Evolutionary conservation across 2,888 invertebrate genomes (phyloP).

Genomic region (Napeogenes sylphis): DNA sequence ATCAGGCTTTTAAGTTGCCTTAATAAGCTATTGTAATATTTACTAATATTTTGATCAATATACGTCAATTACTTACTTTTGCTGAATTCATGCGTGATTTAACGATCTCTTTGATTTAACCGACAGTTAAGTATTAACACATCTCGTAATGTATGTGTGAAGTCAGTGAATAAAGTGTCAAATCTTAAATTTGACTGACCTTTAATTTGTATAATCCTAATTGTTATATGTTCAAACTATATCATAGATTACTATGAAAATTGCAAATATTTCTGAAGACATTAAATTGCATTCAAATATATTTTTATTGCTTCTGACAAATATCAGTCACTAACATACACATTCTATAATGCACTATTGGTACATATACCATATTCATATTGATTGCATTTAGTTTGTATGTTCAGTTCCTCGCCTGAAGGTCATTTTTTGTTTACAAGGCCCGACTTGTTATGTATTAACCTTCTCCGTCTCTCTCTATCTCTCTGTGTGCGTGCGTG

Average conservation of each 20-base stretch:
- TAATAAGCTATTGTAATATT: no score
- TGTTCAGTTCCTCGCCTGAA: background rate
- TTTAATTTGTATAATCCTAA: background rate
- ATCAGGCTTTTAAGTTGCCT: background rate
- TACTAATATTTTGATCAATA: no score
- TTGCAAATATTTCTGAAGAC: no score
- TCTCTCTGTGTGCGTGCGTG: no score
- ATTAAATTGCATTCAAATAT: no score
- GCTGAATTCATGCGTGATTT: no score
- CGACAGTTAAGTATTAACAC: conserved; percentile 1
- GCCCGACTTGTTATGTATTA: conserved; percentile 7
- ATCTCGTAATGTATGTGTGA: conserved; percentile 1
- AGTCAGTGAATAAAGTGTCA: background rate
- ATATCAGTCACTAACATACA: conserved; percentile 13
- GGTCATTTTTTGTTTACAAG: conserved; percentile 21
- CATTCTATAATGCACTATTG: conserved; percentile 30
- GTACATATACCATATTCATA: conserved; percentile 28
- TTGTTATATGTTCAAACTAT: background rate
- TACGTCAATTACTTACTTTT: no score
- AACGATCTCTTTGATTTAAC: conserved; percentile 1
- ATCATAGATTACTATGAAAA: no score
- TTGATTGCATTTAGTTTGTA: conserved; percentile 16
- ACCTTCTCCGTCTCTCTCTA: no score
- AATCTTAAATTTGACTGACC: conserved; percentile 4
- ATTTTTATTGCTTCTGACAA: no score